phyloP scores from a whole-genome alignment of 1,140 invertebrate species.

The Macrobrachium rosenbergii region DNA sequence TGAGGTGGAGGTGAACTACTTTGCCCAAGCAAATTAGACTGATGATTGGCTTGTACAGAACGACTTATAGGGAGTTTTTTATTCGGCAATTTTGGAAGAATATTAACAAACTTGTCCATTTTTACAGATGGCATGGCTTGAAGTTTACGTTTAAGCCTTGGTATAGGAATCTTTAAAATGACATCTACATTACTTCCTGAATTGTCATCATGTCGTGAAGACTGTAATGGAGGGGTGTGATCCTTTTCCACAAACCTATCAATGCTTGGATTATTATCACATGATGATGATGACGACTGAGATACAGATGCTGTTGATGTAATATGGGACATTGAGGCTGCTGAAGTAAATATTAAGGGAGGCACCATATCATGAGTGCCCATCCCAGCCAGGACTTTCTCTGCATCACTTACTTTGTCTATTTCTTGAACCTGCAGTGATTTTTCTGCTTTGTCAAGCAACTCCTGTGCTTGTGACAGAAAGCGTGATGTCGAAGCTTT shows the following conservation, averaged over 20 bases:
- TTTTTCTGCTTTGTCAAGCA: slow-evolving; percentile 30
- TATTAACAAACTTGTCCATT: slow-evolving; percentile 56
- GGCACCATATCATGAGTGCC: no score
- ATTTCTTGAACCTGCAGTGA: slow-evolving; percentile 3
- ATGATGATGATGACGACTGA: slow-evolving; percentile 1
- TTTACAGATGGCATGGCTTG: slow-evolving; percentile 15
- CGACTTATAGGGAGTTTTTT: background rate
- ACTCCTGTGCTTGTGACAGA: slow-evolving; percentile 38
- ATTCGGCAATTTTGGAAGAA: slow-evolving; percentile 42
- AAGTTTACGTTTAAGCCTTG: slow-evolving; percentile 49
- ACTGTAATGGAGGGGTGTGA: slow-evolving; percentile 2
- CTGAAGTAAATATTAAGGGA: no score
- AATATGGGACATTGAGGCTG: no score
- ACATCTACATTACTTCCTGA: slow-evolving; percentile 58
- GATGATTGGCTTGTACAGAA: slow-evolving; percentile 4
- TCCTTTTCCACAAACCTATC: slow-evolving; percentile 28
- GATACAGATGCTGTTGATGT: no score
- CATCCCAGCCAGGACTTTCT: no score
- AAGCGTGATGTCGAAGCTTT: slow-evolving; percentile 44
- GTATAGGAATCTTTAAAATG: slow-evolving; percentile 60
- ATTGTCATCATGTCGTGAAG: slow-evolving; percentile 32
- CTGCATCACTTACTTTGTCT: no score
- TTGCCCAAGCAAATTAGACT: background rate
- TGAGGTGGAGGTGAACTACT: slow-evolving; percentile 45
- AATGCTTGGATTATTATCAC: slow-evolving; percentile 17